phyloP scores from a whole-genome alignment of 2,888 invertebrate genomes.

The Lepidonotus clava region DNA sequence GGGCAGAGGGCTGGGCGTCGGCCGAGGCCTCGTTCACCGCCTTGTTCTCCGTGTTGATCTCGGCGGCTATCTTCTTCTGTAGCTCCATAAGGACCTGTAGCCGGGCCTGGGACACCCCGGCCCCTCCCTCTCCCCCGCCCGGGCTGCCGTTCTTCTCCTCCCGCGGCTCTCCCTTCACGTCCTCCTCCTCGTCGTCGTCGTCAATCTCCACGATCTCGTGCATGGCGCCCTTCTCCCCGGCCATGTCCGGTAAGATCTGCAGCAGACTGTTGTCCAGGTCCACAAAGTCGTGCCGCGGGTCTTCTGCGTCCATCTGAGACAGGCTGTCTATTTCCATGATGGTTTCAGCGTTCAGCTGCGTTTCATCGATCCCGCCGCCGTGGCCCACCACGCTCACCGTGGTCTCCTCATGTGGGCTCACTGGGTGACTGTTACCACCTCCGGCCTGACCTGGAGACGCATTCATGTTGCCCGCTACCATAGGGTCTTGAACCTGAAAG shows the following conservation, averaged over 20 bases:
- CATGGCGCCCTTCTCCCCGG: not conserved
- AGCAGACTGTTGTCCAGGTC: slow-evolving; percentile 37
- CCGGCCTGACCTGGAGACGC: not conserved
- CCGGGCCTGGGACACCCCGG: not conserved
- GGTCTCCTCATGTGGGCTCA: not conserved
- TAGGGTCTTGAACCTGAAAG: not conserved
- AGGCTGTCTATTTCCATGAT: slow-evolving; percentile 37
- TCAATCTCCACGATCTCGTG: slow-evolving; percentile 40
- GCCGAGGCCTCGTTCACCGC: not conserved
- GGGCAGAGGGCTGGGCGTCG: too few relatives aligned
- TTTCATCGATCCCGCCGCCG: not conserved
- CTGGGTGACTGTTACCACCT: not conserved
- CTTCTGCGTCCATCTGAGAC: slow-evolving; percentile 21
- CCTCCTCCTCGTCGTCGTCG: slow-evolving; percentile 10
- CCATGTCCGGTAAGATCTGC: slow-evolving; percentile 26
- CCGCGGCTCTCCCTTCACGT: slow-evolving; percentile 28
- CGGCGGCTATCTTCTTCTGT: slow-evolving; percentile 26
- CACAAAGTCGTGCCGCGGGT: slow-evolving; percentile 16
- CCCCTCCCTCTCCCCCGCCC: not conserved
- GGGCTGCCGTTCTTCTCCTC: not conserved
- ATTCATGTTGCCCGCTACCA: not conserved
- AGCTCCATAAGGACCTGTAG: slow-evolving; percentile 11
- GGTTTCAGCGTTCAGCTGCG: not conserved
- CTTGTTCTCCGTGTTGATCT: slow-evolving; percentile 12
- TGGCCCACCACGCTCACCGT: not conserved